phyloP scores from a whole-genome alignment of 2,888 invertebrate genomes.

The Molanna angustata region DNA sequence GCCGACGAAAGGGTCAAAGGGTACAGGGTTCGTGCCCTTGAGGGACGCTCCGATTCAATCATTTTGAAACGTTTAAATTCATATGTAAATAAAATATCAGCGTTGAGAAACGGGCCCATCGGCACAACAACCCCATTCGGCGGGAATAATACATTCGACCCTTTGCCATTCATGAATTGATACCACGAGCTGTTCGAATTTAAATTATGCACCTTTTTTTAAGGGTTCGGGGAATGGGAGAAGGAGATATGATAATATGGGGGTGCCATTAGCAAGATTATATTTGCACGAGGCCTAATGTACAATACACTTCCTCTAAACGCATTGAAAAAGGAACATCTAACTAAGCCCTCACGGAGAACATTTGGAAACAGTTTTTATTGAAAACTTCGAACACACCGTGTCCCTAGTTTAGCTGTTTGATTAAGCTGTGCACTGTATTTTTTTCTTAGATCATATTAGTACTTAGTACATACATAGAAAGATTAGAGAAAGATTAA shows the following conservation, averaged over 20 bases:
- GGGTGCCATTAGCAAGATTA: constrained; percentile 12
- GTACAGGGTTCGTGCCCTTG: too few species aligned
- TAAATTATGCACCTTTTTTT: background rate
- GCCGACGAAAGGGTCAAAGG: too few species aligned
- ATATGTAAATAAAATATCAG: constrained; percentile 17
- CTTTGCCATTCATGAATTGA: constrained; percentile 1
- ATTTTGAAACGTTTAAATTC: constrained; percentile 20
- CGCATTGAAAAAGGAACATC: too few species aligned
- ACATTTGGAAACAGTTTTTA: too few species aligned
- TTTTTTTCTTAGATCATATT: too few species aligned
- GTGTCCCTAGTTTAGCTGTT: too few species aligned
- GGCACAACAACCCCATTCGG: constrained; percentile 3
- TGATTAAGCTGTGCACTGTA: too few species aligned
- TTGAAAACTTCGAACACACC: too few species aligned
- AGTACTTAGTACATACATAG: too few species aligned
- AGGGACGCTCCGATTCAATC: constrained; percentile 8
- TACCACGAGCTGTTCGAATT: constrained; percentile 1
- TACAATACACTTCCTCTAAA: too few species aligned
- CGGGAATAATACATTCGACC: constrained; percentile 11
- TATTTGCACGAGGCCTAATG: background rate
- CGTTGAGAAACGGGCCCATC: constrained; percentile 9
- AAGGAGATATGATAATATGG: constrained; percentile 13
- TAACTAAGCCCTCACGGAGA: too few species aligned
- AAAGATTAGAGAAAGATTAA: too few species aligned
- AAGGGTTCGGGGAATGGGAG: background rate